Percentiles rank a stretch among this genome's conserved stretches.
These are phyloP conservation scores for Drosophila subobscura DNA, from an alignment of 1,140 invertebrate genomes.

Conservation along the genomic window DNA sequence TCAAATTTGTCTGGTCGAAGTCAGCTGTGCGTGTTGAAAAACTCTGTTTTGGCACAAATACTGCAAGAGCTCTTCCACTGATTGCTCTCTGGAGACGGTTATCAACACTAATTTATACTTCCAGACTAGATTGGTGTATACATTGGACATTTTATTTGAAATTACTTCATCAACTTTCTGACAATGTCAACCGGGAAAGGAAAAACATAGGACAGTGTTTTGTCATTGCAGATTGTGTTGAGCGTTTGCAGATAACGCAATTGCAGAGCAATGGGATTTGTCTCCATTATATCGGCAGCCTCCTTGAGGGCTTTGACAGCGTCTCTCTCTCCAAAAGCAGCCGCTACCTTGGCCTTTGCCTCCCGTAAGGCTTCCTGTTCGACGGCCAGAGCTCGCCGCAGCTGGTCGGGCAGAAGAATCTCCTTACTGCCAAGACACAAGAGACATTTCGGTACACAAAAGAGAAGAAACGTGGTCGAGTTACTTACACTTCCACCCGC, in stretches of 20 bases:
- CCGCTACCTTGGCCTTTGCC: constrained; percentile 91
- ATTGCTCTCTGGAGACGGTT: too few relatives aligned
- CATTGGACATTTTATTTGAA: neutral
- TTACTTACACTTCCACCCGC: constrained; percentile 96
- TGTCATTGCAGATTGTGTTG: constrained; percentile 88
- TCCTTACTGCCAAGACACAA: constrained; percentile 88
- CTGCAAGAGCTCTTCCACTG: too few relatives aligned
- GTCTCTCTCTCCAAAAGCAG: constrained; percentile 92
- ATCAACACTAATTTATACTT: too few relatives aligned
- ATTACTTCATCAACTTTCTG: constrained; percentile 43
- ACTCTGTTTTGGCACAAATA: too few relatives aligned
- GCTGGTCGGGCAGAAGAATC: constrained; percentile 91
- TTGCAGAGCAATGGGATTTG: constrained; percentile 91
- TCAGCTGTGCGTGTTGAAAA: too few relatives aligned
- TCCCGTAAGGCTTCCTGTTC: constrained; percentile 92
- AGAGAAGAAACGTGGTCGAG: too few relatives aligned
- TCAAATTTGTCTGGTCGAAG: too few relatives aligned
- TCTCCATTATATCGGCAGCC: constrained; percentile 93
- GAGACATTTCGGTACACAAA: too few relatives aligned
- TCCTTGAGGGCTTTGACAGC: constrained; percentile 94
- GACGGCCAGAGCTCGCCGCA: constrained; percentile 94
- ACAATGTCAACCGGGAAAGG: constrained; percentile 63
- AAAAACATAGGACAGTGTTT: constrained; percentile 59
- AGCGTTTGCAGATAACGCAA: constrained; percentile 86
- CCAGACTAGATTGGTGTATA: neutral